Base-by-base conservation (phyloP, 2,888 invertebrate genomes). In the Drosophila hawaiiensis region DNA sequence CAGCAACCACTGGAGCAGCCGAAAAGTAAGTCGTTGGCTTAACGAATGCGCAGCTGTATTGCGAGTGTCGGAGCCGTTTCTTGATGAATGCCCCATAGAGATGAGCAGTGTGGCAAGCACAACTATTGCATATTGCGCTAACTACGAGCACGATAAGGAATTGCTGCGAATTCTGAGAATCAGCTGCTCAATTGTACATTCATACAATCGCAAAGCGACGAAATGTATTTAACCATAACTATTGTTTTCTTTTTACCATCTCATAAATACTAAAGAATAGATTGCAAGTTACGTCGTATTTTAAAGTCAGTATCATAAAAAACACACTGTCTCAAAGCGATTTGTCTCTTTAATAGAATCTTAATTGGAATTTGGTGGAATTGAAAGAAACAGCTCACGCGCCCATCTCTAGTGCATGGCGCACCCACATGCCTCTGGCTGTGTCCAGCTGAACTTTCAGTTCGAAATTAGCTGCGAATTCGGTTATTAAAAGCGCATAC, bases 21-120 rank as follows among this genome's bases (percentile, higher is more conserved):
- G 41, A 80, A 85, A 80, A 84, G 66, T 78, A 86, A 89, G 87
- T 84, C 84, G 84, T 79, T 80, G 89, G 78, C 88, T 84, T 88
- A 82, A 82, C 90, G 85, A 85, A 85, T 82, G 83, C 72, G 65
- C 84, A 84, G 86, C 86, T 86, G 76, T 54, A 58, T 39, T 56
- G 28, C 50, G 50, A 52, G 64, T 33, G 39, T 68, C 28, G 62
- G 64, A 60, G 56, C 67, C 60, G 71, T 53, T 56, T 66, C 64
- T 64, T 71, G 72, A 76, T 68, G 74, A 59, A 58, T 69, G 59
- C 64, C 58, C 65, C 58, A 56, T 68, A 63, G 78, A 67, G 77
- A 65, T 72, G 78, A 61, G 76, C 47, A 31, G 12, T 35, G 53
- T 43, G 61, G 69, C 58, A 39, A 43, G 29, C 52, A 37, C 16